Conservation (phyloP, 1,140 invertebrate species). For the Laupala kohalensis region DNA sequence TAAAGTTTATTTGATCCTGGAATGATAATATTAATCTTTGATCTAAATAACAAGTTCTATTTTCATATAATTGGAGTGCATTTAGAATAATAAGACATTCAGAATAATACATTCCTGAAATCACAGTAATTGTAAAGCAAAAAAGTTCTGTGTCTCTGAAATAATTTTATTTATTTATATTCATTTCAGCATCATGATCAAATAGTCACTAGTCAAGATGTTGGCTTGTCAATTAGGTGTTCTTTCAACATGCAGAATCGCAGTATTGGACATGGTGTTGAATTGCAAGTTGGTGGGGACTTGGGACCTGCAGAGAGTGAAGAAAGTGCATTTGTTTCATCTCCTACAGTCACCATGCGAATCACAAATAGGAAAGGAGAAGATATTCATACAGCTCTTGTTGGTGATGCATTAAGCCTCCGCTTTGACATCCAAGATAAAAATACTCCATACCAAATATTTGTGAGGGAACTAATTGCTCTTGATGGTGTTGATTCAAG, state of each 20-base stretch:
- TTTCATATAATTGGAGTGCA: background rate
- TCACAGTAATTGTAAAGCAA: background rate
- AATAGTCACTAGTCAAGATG: conserved; percentile 38
- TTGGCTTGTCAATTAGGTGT: conserved; percentile 36
- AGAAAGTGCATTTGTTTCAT: conserved; percentile 34
- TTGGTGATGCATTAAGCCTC: conserved; percentile 36
- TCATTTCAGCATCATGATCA: conserved; percentile 35
- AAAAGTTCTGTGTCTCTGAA: background rate
- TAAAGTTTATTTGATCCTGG: too few species aligned
- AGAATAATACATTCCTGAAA: background rate
- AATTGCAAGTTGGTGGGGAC: conserved; percentile 27
- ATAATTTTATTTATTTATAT: background rate
- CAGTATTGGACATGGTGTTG: conserved; percentile 32
- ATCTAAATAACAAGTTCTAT: background rate
- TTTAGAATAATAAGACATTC: background rate
- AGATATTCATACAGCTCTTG: conserved; percentile 31
- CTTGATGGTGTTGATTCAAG: conserved; percentile 37
- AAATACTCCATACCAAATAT: conserved; percentile 39
- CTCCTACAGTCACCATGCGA: conserved; percentile 38
- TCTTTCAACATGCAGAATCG: conserved; percentile 37
- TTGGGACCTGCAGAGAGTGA: conserved; percentile 23
- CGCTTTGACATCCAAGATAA: conserved; percentile 35
- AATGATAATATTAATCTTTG: too few species aligned
- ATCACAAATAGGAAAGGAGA: conserved; percentile 34
- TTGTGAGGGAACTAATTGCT: conserved; percentile 39